Evolutionary conservation across 2,797 vertebrate species (phyloP), one percentile per base, ranked within the genome.

Genomic region (Balearica regulorum): DNA sequence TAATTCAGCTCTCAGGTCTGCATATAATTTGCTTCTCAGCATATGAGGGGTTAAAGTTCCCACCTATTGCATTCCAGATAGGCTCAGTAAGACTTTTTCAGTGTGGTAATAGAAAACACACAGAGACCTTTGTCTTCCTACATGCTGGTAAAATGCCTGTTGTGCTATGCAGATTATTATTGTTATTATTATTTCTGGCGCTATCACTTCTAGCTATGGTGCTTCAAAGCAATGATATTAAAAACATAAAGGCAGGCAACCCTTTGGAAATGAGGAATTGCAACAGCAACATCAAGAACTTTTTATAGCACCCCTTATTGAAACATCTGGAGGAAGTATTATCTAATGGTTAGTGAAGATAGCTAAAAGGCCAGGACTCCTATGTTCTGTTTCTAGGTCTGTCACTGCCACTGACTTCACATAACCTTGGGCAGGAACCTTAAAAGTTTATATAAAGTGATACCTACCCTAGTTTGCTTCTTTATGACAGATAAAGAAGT

Each of bases 131-230:
- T 96, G 95, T 96, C 93, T 94, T 96, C 89, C 80, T 86, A 43
- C 77, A 86, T n/a, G 83, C 93, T 91, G 87, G 73, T 96, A 90
- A 93, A 96, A 94, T 58, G 87, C 70, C 85, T 68, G 26, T 96
- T 95, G 89, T 90, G 73, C 94, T 95, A 96, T 94, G 92, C 91
- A 97, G 95, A 97, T 97, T 97, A 96, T 96, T 96, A 95, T 90
- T 97, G 83, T 96, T 95, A 83, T 95, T 97, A 95, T 95, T 97
- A 94, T 96, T 96, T 96, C 93, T 97, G 96, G 94, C 79, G 0
- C 87, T 91, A 92, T 96, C 95, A 94, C 77, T 96, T 92, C 82
- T 66, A 93, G 94, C 94, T 88, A 37, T 82, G 66, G 83, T 90
- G 92, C 97, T 97, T 96, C 97, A 97, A 97, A 97, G 96, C 87